Percentiles rank a stretch among this genome's conserved stretches.
phyloP scores from a whole-genome alignment of 2,888 invertebrate species.

The Trachelus tabidus region DNA sequence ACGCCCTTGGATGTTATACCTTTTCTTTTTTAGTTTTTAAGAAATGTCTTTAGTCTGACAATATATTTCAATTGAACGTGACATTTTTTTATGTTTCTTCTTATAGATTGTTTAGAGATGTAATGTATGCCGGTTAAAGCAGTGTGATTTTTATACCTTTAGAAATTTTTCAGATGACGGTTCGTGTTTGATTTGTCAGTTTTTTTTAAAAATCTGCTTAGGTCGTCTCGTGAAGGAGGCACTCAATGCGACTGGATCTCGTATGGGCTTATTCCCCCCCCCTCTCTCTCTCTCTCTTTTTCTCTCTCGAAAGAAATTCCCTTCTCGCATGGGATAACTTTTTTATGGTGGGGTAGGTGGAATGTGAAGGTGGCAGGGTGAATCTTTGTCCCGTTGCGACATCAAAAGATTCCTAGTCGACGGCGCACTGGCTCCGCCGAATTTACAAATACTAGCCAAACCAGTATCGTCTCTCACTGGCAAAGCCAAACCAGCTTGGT shows the following conservation, averaged over 20 bases:
- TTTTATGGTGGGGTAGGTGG: conserved; percentile 18
- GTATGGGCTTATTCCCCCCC: not conserved
- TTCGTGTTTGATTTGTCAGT: too few relatives aligned
- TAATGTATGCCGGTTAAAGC: too few relatives aligned
- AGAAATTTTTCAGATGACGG: too few relatives aligned
- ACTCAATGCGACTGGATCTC: too few relatives aligned
- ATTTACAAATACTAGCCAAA: not conserved
- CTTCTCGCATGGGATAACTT: not conserved
- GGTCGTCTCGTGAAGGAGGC: too few relatives aligned
- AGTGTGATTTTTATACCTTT: too few relatives aligned
- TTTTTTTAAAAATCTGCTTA: too few relatives aligned
- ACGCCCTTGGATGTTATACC: conserved; percentile 9
- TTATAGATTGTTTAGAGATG: too few relatives aligned
- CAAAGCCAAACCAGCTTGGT: not conserved
- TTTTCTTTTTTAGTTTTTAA: too few relatives aligned
- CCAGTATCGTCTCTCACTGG: not conserved
- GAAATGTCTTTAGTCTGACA: too few relatives aligned
- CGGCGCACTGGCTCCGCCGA: not conserved
- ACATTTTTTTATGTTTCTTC: too few relatives aligned
- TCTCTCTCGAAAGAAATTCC: conserved; percentile 14
- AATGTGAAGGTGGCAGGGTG: conserved; percentile 46
- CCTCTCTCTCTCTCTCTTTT: conserved; percentile 21
- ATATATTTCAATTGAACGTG: too few relatives aligned
- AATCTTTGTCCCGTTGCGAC: conserved; percentile 47
- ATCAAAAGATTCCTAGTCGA: conserved; percentile 30